Conservation (phyloP, 1,140 invertebrate genomes). For the Drosophila pachea region DNA sequence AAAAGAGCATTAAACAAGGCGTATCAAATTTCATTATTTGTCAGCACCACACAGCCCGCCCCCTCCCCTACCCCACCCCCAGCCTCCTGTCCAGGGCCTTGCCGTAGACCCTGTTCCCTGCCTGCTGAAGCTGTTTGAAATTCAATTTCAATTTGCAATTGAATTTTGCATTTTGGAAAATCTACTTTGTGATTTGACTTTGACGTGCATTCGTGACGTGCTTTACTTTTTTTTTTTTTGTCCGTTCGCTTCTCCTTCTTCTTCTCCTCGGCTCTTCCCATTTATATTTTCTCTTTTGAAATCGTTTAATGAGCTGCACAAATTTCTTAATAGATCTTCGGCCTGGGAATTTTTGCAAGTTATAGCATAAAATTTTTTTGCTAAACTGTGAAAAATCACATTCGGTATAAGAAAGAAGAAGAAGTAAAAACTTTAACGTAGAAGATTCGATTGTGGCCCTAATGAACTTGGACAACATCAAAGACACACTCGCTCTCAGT, state of each 20-base stretch:
- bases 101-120: too few relatives aligned
- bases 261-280: background rate
- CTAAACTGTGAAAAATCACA: background rate
- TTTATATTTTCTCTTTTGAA: slow-evolving; percentile 51
- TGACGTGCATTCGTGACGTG: slow-evolving; percentile 20
- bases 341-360: slow-evolving; percentile 65
- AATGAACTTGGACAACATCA: slow-evolving; percentile 39
- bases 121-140: slow-evolving; percentile 28
- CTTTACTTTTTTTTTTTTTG: background rate
- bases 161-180: slow-evolving; percentile 66
- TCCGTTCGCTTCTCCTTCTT: slow-evolving; percentile 1
- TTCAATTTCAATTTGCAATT: slow-evolving; percentile 75
- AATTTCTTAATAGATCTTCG: slow-evolving; percentile 58
- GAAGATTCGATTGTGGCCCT: slow-evolving; percentile 22
- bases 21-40: slow-evolving; percentile 79
- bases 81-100: too few relatives aligned
- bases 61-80: background rate
- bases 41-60: slow-evolving; percentile 35
- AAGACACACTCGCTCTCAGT: slow-evolving; percentile 8
- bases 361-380: slow-evolving; percentile 56
- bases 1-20: slow-evolving; percentile 79
- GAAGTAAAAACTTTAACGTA: slow-evolving; percentile 1
- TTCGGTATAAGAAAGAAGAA: background rate
- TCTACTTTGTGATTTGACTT: slow-evolving; percentile 68
- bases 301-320: slow-evolving; percentile 73